These are phyloP conservation scores for Helicolenus hilgendorfi DNA, from an alignment of 2,797 vertebrate genomes.

Conservation along the genomic window DNA sequence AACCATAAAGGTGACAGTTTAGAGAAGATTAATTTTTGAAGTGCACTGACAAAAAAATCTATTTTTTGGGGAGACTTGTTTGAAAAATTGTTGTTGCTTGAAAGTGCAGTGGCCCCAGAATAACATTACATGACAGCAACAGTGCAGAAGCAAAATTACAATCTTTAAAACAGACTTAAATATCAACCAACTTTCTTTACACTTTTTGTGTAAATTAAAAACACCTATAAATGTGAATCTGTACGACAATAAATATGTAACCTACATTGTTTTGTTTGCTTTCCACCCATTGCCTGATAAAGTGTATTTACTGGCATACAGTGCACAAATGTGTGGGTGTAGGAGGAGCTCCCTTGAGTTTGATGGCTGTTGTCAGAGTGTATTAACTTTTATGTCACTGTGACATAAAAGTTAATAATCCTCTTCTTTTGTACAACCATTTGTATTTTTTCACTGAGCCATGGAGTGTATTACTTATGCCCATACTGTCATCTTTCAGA, in stretches of 20 bases:
- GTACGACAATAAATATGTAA: neutral
- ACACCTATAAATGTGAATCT: neutral
- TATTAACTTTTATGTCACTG: neutral
- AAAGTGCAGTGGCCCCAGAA: rapidly evolving
- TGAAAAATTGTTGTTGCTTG: no score
- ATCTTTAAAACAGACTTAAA: no score
- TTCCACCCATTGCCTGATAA: neutral
- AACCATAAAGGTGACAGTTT: no score
- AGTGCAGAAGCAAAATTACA: no score
- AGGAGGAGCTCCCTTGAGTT: conserved; percentile 9
- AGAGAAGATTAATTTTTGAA: no score
- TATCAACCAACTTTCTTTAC: neutral
- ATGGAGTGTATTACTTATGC: neutral
- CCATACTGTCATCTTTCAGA: neutral
- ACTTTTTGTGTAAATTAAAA: neutral
- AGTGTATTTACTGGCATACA: neutral
- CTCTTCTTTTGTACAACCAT: neutral
- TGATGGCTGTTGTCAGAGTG: neutral
- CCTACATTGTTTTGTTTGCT: neutral
- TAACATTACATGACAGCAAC: no score
- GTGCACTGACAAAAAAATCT: no score
- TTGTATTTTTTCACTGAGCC: neutral
- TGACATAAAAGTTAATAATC: neutral
- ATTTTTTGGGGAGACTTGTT: no score
- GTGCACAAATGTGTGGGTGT: neutral